A percentile compares a stretch with the other conserved stretches of the same genome.
Conservation (phyloP, 2,797 vertebrate genomes). For the Sorex maritimensis region DNA sequence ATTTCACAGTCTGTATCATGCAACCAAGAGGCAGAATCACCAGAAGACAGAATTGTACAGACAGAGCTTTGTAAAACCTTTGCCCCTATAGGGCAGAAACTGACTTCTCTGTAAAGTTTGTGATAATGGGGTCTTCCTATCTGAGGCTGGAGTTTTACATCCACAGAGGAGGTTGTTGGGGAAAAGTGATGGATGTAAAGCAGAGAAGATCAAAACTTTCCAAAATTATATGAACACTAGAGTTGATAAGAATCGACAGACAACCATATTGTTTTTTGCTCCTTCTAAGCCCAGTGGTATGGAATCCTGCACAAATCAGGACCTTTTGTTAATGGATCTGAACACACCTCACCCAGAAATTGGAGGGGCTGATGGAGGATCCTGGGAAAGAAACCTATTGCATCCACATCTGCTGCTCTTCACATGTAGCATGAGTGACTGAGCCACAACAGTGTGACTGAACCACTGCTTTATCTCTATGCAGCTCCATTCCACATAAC, state of each 20-base stretch:
- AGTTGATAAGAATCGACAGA: background rate
- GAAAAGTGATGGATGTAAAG: background rate
- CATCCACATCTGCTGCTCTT: too few relatives aligned
- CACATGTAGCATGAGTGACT: too few relatives aligned
- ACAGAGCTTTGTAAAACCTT: background rate
- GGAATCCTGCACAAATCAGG: background rate
- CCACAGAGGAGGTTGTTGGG: background rate
- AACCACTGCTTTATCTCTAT: background rate
- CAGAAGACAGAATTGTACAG: background rate
- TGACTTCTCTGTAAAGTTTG: background rate
- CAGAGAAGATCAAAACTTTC: background rate
- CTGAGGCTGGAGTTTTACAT: background rate
- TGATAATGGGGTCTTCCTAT: background rate
- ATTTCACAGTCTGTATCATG: rapidly evolving
- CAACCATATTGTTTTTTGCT: background rate
- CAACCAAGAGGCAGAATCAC: background rate
- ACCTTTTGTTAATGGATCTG: background rate
- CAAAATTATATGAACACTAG: background rate
- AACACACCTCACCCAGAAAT: background rate
- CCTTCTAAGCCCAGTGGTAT: background rate
- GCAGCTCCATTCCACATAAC: background rate
- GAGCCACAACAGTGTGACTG: too few relatives aligned
- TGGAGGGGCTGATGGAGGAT: background rate
- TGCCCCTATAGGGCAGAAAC: background rate
- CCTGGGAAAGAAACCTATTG: background rate